A percentile compares a stretch with the other conserved stretches of the same genome.
Conservation (phyloP, 2,888 invertebrate genomes). For the Germaria angustata region DNA sequence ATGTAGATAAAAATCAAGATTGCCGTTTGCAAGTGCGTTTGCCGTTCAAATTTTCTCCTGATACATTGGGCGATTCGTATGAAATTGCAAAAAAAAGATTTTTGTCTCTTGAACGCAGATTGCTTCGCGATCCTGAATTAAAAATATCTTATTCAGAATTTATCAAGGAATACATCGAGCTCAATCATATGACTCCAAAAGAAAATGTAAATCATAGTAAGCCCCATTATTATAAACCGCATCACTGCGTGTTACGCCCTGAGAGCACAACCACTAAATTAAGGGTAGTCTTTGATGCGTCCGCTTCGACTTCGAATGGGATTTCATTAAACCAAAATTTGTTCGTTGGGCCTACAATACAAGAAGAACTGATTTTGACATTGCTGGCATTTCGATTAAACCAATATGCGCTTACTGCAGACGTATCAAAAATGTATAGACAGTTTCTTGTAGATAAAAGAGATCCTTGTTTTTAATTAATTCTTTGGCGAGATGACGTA, state of each 20-base stretch:
- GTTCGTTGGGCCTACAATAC: conserved; percentile 22
- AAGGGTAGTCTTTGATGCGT: too few relatives aligned
- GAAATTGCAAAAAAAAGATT: too few relatives aligned
- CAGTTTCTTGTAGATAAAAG: conserved; percentile 13
- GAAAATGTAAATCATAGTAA: not conserved
- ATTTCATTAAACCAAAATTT: not conserved
- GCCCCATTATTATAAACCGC: not conserved
- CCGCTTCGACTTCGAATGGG: too few relatives aligned
- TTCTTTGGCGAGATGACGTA: too few relatives aligned
- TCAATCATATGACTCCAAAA: not conserved
- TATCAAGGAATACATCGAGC: too few relatives aligned
- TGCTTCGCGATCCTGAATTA: too few relatives aligned
- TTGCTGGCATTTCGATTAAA: not conserved
- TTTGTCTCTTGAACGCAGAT: too few relatives aligned
- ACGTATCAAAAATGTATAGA: conserved; percentile 4
- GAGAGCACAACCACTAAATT: too few relatives aligned
- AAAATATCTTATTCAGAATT: too few relatives aligned
- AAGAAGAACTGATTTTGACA: not conserved
- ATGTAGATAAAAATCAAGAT: not conserved
- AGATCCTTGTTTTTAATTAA: too few relatives aligned
- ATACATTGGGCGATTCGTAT: too few relatives aligned
- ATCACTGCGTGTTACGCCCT: not conserved
- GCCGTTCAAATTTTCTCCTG: not conserved
- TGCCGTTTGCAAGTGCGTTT: not conserved
- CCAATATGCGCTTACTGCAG: not conserved